phyloP scores from a whole-genome alignment of 1,140 invertebrate species.

The Protaetia brevitarsis region DNA sequence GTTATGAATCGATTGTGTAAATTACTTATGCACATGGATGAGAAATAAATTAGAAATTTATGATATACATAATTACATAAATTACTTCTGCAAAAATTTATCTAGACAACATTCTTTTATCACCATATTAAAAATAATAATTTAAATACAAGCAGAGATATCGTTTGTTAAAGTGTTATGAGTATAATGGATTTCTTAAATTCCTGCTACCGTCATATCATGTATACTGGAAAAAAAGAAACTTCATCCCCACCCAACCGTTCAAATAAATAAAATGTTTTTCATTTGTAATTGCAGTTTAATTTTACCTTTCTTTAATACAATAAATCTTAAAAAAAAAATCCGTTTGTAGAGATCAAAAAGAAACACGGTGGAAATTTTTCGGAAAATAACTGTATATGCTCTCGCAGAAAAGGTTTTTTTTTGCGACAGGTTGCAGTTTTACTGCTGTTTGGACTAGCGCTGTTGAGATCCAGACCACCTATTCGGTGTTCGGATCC shows the following conservation, averaged over 20 bases:
- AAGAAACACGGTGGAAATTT: too few relatives aligned
- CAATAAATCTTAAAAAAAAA: too few relatives aligned
- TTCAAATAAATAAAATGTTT: conserved; percentile 12
- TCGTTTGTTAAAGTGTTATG: conserved; percentile 31
- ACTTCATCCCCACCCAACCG: conserved; percentile 6
- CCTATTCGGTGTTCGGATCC: too few relatives aligned
- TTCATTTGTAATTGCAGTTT: neutral
- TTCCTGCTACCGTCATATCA: conserved; percentile 20
- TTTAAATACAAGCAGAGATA: conserved; percentile 32
- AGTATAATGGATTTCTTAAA: conserved; percentile 36
- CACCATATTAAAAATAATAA: too few relatives aligned
- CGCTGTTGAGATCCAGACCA: too few relatives aligned
- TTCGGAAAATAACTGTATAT: too few relatives aligned
- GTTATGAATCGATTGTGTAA: neutral
- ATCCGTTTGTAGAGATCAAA: too few relatives aligned
- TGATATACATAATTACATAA: neutral
- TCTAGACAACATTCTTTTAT: neutral
- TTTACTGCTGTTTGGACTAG: too few relatives aligned
- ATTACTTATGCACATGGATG: neutral
- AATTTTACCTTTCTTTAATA: neutral
- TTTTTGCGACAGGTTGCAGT: too few relatives aligned
- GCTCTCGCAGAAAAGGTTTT: too few relatives aligned
- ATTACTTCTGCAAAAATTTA: conserved; percentile 9
- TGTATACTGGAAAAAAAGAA: neutral
- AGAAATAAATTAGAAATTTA: neutral